These are phyloP conservation scores for Simalia tracyae DNA, from an alignment of 2,797 vertebrate species.

Conservation along the genomic window DNA sequence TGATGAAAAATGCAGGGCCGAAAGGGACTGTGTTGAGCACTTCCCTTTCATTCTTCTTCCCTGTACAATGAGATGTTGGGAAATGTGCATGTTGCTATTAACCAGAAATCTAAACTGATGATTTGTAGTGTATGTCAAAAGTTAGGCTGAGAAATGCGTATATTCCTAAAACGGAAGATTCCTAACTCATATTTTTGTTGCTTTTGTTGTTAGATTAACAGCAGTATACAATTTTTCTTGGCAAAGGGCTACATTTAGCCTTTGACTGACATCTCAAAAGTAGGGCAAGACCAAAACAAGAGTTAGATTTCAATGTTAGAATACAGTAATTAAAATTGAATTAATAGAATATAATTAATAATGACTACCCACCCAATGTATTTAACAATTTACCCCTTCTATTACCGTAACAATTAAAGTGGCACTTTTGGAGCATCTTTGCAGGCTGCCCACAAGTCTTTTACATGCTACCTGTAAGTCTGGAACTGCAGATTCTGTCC, in stretches of 20 bases:
- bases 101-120: background rate
- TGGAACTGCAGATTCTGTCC: background rate
- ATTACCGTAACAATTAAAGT: background rate
- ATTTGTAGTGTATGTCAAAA: background rate
- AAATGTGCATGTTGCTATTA: background rate
- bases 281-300: background rate
- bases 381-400: background rate
- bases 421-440: background rate
- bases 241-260: background rate
- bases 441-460: background rate
- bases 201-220: background rate
- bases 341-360: background rate
- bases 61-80: no score
- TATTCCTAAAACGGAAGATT: background rate
- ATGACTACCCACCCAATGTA: background rate
- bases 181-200: background rate
- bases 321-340: background rate
- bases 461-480: background rate
- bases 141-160: background rate
- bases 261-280: background rate
- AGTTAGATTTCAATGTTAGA: background rate
- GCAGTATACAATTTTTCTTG: background rate
- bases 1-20: background rate
- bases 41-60: background rate
- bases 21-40: background rate